Percentiles rank a stretch among this genome's conserved stretches.
Evolutionary conservation across 1,140 invertebrate species (phyloP).

Genomic region (Aphaenogaster ashmeadi): DNA sequence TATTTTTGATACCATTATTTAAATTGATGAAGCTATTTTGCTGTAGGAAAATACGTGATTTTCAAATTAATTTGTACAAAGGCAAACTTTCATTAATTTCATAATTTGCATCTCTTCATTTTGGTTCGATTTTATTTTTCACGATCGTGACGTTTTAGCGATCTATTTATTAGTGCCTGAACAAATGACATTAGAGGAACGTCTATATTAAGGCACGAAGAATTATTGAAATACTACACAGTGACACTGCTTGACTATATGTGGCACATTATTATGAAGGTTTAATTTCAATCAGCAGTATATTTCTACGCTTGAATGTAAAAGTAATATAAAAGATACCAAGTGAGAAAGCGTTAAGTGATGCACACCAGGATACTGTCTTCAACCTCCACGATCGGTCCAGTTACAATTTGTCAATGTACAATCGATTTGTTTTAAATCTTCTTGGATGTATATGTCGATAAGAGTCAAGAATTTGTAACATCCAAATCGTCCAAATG

Average conservation of each 20-base stretch:
- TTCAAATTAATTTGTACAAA: conserved; percentile 58
- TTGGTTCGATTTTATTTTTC: conserved; percentile 18
- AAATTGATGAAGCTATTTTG: conserved; percentile 66
- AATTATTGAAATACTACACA: conserved; percentile 43
- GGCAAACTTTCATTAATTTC: conserved; percentile 36
- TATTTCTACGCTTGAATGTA: conserved; percentile 35
- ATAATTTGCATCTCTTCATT: conserved; percentile 24
- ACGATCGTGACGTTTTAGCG: background rate
- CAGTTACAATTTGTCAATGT: conserved; percentile 37
- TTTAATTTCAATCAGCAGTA: conserved; percentile 59
- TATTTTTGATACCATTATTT: conserved; percentile 71
- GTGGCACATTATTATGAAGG: conserved; percentile 54
- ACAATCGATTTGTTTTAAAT: conserved; percentile 47
- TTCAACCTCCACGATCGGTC: conserved; percentile 66
- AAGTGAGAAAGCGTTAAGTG: conserved; percentile 53
- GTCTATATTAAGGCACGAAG: conserved; percentile 11
- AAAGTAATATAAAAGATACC: conserved; percentile 32
- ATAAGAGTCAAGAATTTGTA: conserved; percentile 60
- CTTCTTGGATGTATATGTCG: conserved; percentile 28
- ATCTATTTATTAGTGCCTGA: conserved; percentile 24
- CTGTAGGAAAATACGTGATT: conserved; percentile 51
- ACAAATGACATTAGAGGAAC: conserved; percentile 11
- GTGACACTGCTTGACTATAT: conserved; percentile 67
- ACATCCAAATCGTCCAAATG: conserved; percentile 73
- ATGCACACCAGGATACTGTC: conserved; percentile 56